These are phyloP conservation scores for Sebastes cheni DNA, from an alignment of 2,797 vertebrate genomes.

Conservation along the genomic window DNA sequence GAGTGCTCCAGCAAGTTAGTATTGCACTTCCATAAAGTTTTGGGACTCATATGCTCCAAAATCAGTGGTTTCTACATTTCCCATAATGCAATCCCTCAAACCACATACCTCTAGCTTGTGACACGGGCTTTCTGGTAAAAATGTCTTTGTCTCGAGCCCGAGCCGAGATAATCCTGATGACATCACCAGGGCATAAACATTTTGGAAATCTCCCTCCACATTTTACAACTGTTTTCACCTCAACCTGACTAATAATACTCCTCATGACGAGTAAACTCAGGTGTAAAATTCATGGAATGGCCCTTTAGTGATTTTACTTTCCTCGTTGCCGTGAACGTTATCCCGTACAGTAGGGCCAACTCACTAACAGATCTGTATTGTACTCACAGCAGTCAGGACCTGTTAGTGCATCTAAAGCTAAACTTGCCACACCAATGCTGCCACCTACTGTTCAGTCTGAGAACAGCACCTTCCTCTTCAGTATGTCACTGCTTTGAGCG, in stretches of 20 bases:
- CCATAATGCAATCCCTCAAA: neutral
- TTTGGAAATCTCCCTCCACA: neutral
- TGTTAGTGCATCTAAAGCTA: neutral
- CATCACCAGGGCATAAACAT: neutral
- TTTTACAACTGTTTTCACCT: neutral
- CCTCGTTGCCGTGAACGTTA: neutral
- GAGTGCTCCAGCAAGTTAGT: neutral
- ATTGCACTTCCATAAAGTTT: neutral
- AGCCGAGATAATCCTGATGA: neutral
- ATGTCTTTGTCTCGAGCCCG: neutral
- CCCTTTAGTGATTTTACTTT: neutral
- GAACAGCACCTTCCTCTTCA: conserved; percentile 23
- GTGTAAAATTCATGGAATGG: neutral
- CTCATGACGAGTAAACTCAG: neutral
- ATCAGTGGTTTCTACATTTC: neutral
- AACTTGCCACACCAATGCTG: conserved; percentile 22
- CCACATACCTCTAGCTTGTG: neutral
- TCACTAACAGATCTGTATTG: neutral
- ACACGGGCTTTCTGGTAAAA: neutral
- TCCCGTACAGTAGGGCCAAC: neutral
- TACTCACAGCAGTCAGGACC: neutral
- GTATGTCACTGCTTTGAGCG: neutral
- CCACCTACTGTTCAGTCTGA: conserved; percentile 66
- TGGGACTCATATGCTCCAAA: neutral
- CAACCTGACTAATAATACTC: neutral